Conservation (phyloP, 2,888 invertebrate species). For the Caenorhabditis japonica region DNA sequence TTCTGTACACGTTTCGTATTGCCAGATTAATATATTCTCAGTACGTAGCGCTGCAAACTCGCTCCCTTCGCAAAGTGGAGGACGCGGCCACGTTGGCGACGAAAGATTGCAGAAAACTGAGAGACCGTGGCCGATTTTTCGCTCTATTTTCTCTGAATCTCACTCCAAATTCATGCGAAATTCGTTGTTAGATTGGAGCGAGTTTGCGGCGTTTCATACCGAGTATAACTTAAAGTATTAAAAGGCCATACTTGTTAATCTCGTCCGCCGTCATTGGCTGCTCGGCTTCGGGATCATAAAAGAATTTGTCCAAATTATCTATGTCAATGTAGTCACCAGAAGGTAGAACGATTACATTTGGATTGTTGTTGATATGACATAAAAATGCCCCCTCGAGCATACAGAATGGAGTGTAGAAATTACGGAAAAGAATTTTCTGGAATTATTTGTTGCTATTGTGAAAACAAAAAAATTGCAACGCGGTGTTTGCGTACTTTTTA, state of each 20-base stretch:
- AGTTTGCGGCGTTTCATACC: too few species aligned
- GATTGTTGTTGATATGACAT: constrained; percentile 29
- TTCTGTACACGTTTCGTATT: constrained; percentile 5
- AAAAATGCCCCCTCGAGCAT: constrained; percentile 39
- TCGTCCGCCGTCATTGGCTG: constrained; percentile 25
- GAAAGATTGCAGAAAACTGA: too few species aligned
- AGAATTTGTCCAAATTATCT: constrained; percentile 27
- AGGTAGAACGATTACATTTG: constrained; percentile 23
- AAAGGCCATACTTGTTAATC: constrained; percentile 25
- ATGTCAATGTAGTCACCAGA: constrained; percentile 52
- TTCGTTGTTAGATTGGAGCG: too few species aligned
- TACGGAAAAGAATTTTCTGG: constrained; percentile 44
- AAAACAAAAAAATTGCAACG: too few species aligned
- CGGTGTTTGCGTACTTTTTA: too few species aligned
- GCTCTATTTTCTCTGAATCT: too few species aligned
- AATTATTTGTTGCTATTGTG: too few species aligned
- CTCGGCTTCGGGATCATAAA: constrained; percentile 14
- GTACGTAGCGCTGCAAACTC: too few species aligned
- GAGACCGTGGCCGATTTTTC: too few species aligned
- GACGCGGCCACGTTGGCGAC: too few species aligned
- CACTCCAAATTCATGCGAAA: too few species aligned
- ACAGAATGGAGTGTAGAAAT: constrained; percentile 41
- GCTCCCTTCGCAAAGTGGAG: too few species aligned
- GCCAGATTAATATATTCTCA: neutral
- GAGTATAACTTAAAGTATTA: neutral